Evolutionary conservation across 2,888 invertebrate genomes (phyloP).

Genomic region (Electrophaes corylata): DNA sequence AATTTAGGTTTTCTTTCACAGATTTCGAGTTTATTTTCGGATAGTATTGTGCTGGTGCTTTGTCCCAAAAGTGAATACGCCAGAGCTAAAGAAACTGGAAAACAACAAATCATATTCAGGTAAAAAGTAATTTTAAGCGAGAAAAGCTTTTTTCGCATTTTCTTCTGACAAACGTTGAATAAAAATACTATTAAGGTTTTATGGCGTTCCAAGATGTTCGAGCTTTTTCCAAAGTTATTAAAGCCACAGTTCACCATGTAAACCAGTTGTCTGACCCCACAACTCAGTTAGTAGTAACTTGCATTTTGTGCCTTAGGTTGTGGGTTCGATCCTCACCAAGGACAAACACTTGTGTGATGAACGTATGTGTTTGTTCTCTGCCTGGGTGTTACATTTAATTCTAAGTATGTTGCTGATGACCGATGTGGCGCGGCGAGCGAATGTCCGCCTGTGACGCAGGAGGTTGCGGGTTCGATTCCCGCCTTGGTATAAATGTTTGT

Average conservation of each 20-base stretch:
- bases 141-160: background rate
- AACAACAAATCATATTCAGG: conserved; percentile 76
- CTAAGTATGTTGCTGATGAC: no score
- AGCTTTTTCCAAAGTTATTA: conserved; percentile 6
- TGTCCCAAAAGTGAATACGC: conserved; percentile 57
- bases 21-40: conserved; percentile 88
- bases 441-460: no score
- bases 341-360: no score
- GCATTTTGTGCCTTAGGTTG: no score
- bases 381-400: no score
- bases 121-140: conserved; percentile 46
- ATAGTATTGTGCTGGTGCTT: conserved; percentile 86
- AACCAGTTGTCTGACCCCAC: no score
- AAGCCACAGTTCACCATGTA: background rate
- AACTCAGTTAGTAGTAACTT: no score
- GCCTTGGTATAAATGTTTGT: no score
- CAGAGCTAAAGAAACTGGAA: conserved; percentile 72
- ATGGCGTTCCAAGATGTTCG: conserved; percentile 16
- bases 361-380: no score
- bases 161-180: background rate
- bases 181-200: conserved; percentile 12
- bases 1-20: conserved; percentile 48
- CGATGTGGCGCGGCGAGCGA: no score
- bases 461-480: no score
- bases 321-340: no score